Evolutionary conservation across 1,140 invertebrate genomes (phyloP), one percentile per base, ranked within the genome.

Genomic region (Nasonia longicornis): DNA sequence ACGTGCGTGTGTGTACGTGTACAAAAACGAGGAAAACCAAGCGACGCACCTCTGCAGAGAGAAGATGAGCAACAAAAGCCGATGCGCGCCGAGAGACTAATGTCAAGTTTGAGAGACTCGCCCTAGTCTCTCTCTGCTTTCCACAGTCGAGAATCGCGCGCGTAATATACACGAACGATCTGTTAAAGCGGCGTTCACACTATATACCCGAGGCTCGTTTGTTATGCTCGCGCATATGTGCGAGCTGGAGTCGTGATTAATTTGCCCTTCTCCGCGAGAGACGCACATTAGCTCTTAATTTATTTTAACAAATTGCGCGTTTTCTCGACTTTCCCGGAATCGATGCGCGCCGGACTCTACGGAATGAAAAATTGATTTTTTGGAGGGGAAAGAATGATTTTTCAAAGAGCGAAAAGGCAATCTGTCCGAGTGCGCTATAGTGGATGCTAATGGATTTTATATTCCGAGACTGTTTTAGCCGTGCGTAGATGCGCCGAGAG

Each of bases 291-390:
- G 70, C 73, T 66, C 58, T 73, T 73, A 73, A 77, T 82, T 82
- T 82, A 82, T 77, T 73, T 81, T 71, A 81, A 77, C 74, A 72
- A 81, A 81, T 77, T 70, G 74, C 74, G 63, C 74, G 63, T 77
- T 81, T 77, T 45, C 66, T 52, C 75, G 14, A 16, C 26, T 66
- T 82, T 82, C 70, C 42, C 29, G 2, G 67, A 72, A 77, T 75
- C 48, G 38, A 26, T 64, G 22, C 12, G n/a, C 45, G 22, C 20
- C 20, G 11, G 11, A 10, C n/a, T 20, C 14, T 11, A 1, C 38
- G 3, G 16, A 6, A 70, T 81, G 72, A 81, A 81, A 81, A 77
- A 77, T 71, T 71, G 29, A 80, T 74, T 66, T 73, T 64, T 10
- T 11, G 42, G 3, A 11, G n/a, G 20, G 12, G 12, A 11, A 38